These are phyloP conservation scores for Chymomyza amoena DNA, from an alignment of 2,888 invertebrate species.

Conservation along the genomic window DNA sequence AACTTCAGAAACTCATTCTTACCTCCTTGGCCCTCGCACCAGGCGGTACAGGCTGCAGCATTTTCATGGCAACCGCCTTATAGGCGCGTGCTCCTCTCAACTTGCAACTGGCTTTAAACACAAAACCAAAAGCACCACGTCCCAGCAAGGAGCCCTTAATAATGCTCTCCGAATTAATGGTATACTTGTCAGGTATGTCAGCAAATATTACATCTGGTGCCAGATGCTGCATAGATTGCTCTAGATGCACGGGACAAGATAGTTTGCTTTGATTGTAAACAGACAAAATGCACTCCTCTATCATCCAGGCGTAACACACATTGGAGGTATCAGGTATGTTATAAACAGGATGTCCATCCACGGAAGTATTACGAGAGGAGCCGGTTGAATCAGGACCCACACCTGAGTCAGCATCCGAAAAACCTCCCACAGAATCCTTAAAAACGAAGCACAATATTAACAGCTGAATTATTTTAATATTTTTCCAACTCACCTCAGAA, in stretches of 20 bases:
- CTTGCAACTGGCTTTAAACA: constrained; percentile 89
- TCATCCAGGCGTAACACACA: constrained; percentile 89
- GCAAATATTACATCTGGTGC: constrained; percentile 96
- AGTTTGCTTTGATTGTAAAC: constrained; percentile 87
- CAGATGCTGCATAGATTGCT: constrained; percentile 86
- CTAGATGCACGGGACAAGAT: constrained; percentile 89
- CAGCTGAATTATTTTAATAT: background rate
- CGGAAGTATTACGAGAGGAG: constrained; percentile 90
- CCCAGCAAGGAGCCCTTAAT: constrained; percentile 88
- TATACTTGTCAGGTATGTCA: constrained; percentile 89
- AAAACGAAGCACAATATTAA: constrained; percentile 8
- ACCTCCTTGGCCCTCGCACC: constrained; percentile 80
- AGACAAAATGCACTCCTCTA: constrained; percentile 96
- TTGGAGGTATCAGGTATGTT: constrained; percentile 76
- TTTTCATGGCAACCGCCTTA: constrained; percentile 93
- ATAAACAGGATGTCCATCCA: constrained; percentile 85
- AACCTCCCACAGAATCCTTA: constrained; percentile 82
- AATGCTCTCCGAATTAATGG: constrained; percentile 91
- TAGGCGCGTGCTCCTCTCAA: constrained; percentile 81
- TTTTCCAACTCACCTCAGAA: constrained; percentile 48
- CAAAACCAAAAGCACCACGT: constrained; percentile 99
- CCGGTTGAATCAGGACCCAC: constrained; percentile 90
- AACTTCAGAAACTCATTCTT: constrained; percentile 4
- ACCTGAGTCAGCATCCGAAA: constrained; percentile 91
- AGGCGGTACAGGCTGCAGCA: constrained; percentile 95